Base-by-base conservation (phyloP, 2,888 invertebrate genomes). In the Margaritifera margaritifera region DNA sequence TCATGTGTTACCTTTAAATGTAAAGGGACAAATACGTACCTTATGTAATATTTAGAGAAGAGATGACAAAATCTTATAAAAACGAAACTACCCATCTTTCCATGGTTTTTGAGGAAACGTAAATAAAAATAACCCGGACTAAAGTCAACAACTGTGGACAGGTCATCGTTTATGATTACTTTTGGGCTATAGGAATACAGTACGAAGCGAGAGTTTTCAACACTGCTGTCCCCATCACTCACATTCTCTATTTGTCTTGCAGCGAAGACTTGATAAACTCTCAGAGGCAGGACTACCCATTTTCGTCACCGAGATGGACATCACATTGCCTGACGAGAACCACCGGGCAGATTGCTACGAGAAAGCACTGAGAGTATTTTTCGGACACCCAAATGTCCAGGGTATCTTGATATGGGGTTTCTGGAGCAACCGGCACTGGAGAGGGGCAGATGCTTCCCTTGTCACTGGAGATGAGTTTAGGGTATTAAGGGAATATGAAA, bases 261-360 rank as follows among this genome's bases (percentile, higher is more conserved):
- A 80, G 79, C 58, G 64, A 54, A 74, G 75, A 20, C 65, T 80
- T 25, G 78, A 80, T 60, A 69, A 62, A 6, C 65, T 80, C 50
- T 75, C 80, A 2, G 42, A 71, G 31, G 71, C 77, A 1, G 76
- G 76, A 1, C 57, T 79, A 5, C 80, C 80, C 31, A 60, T 80
- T 20, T 80, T 77, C 78, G 64, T 77, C n/a, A 79, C 80, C 11
- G 80, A 80, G 57, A 62, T 80, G 42, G 71, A 74, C 11, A 53
- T 79, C 18, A 62, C 25, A 27, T 63, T 67, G 18, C 56, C 65
- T 6, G 75, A 80, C 64, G 78, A 79, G 62, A 71, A 77, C 67
- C 58, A 57, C 6, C 52, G 75, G 25, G 75, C 75, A 1, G 68
- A 75, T 25, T 71, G 64, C 66, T 61, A 70, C 53, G 79, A 79